Percentiles rank a stretch among this genome's conserved stretches.
phyloP scores from a whole-genome alignment of 2,797 vertebrate genomes.

The Chanos chanos region DNA sequence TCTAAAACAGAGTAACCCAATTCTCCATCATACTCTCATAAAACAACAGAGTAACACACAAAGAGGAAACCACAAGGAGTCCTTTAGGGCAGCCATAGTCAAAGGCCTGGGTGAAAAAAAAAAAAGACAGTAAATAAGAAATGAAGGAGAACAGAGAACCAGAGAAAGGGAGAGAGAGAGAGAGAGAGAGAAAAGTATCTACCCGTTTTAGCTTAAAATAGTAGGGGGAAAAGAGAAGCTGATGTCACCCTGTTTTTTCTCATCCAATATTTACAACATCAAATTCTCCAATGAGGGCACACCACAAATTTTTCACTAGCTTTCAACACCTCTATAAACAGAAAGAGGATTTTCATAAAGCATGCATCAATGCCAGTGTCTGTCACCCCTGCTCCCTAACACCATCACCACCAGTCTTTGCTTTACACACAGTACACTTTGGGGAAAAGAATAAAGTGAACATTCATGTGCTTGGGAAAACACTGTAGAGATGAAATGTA shows the following conservation, averaged over 20 bases:
- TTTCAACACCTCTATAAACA: slow-evolving; percentile 5
- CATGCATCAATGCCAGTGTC: slow-evolving; percentile 10
- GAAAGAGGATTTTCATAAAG: slow-evolving; percentile 8
- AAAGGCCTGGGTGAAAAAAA: not conserved
- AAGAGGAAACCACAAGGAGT: slow-evolving; percentile 46
- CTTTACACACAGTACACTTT: not conserved
- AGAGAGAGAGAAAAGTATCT: not conserved
- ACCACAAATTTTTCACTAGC: slow-evolving; percentile 15
- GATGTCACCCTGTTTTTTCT: slow-evolving; percentile 13
- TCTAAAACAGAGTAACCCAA: slow-evolving; percentile 54
- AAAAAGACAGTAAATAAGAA: slow-evolving; percentile 4
- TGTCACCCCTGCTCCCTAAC: slow-evolving; percentile 5
- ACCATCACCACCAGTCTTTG: not conserved
- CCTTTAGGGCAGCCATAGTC: slow-evolving; percentile 8
- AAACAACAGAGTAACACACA: slow-evolving; percentile 46
- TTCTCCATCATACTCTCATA: slow-evolving; percentile 57
- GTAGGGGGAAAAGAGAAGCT: not conserved
- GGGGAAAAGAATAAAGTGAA: not conserved
- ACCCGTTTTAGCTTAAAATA: slow-evolving; percentile 4
- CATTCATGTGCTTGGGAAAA: too few relatives aligned
- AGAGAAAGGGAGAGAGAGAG: too few relatives aligned
- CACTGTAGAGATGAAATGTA: too few relatives aligned
- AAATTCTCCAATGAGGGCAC: slow-evolving; percentile 10
- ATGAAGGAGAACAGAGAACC: too few relatives aligned
- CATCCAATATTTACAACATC: slow-evolving; percentile 25